Percentiles rank a stretch among this genome's conserved stretches.
These are phyloP conservation scores for Hymenochirus boettgeri DNA, from an alignment of 2,113 vertebrate species.

Conservation along the genomic window DNA sequence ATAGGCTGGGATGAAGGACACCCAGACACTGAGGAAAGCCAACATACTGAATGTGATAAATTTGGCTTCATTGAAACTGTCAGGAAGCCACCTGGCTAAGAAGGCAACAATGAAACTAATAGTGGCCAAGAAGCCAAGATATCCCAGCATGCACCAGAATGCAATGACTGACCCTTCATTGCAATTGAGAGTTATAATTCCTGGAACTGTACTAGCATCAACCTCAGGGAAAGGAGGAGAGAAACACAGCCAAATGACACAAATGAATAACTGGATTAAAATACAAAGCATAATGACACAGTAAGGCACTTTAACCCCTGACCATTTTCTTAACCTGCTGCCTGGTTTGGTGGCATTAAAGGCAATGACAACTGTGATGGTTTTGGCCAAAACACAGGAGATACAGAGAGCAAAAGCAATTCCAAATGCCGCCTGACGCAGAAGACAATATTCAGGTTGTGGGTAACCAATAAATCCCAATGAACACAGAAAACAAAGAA, in stretches of 20 bases:
- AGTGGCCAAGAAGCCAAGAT: slow-evolving; percentile 6
- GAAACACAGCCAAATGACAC: background rate
- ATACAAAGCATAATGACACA: slow-evolving; percentile 7
- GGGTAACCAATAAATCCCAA: slow-evolving; percentile 45
- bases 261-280: background rate
- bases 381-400: slow-evolving; percentile 39
- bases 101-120: slow-evolving; percentile 31
- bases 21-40: slow-evolving; percentile 29
- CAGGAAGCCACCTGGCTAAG: slow-evolving; percentile 22
- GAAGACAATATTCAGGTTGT: background rate
- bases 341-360: slow-evolving; percentile 27
- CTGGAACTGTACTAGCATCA: background rate
- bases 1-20: slow-evolving; percentile 32
- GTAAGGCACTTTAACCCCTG: slow-evolving; percentile 12
- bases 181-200: slow-evolving; percentile 24
- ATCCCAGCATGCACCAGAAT: slow-evolving; percentile 26
- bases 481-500: slow-evolving; percentile 19
- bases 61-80: slow-evolving; percentile 41
- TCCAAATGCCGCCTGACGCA: slow-evolving; percentile 25
- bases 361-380: slow-evolving; percentile 14
- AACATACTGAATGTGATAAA: slow-evolving; percentile 43
- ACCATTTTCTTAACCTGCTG: slow-evolving; percentile 12
- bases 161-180: slow-evolving; percentile 12
- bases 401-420: slow-evolving; percentile 12
- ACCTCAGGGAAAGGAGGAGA: background rate